Percentiles rank a stretch among this genome's conserved stretches.
Conservation (phyloP, 2,797 vertebrate species). For the Ibycter americanus region DNA sequence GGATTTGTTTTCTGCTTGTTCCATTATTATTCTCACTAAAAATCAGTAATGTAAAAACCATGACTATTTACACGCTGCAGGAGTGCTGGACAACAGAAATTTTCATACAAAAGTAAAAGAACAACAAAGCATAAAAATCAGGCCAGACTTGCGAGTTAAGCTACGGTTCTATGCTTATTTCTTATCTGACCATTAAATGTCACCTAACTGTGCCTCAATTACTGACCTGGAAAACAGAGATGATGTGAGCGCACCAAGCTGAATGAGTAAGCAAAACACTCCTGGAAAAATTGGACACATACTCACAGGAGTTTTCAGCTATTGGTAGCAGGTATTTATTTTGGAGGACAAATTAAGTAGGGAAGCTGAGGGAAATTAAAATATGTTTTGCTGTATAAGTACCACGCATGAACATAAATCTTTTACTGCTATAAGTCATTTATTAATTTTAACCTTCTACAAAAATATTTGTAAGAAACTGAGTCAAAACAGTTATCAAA, state of each 20-base stretch:
- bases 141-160: not conserved
- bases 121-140: not conserved
- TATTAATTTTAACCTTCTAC: not conserved
- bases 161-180: not conserved
- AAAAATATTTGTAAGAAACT: not conserved
- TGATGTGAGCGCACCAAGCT: not conserved
- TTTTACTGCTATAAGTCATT: not conserved
- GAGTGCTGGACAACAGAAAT: not conserved
- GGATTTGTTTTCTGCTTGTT: not conserved
- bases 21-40: not conserved
- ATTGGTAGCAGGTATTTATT: not conserved
- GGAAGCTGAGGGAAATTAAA: not conserved
- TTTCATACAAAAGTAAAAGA: not conserved
- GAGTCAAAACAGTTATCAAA: not conserved
- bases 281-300: not conserved
- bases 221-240: not conserved
- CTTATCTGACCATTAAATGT: not conserved
- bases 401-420: not conserved
- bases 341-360: not conserved
- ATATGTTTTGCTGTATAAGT: not conserved
- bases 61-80: not conserved
- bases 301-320: not conserved
- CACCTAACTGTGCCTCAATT: not conserved
- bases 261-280: not conserved
- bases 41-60: not conserved